Evolutionary conservation across 35 echinoderm and acorn worm genomes (phyloP).

Genomic region (Chiridota heheva): DNA sequence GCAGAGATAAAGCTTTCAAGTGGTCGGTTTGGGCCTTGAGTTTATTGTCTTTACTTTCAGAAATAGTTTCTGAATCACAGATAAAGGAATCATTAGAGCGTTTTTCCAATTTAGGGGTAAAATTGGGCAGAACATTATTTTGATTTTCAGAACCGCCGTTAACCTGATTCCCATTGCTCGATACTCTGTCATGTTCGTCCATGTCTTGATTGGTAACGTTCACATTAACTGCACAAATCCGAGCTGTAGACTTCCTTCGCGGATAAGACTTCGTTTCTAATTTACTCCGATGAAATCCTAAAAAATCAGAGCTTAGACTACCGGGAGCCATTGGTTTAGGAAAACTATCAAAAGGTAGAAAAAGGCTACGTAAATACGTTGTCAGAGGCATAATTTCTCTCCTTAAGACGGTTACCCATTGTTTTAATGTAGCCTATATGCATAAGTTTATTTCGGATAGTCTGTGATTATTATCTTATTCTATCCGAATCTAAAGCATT

Average conservation of each 20-base stretch:
- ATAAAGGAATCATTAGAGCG: neutral
- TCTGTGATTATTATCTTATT: no score
- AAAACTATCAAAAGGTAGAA: slow-evolving; percentile 3
- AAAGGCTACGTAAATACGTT: slow-evolving; percentile 21
- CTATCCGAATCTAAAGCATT: no score
- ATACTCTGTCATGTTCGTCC: slow-evolving; percentile 2
- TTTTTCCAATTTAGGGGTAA: slow-evolving; percentile 1
- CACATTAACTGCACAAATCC: slow-evolving; percentile 37
- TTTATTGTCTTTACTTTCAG: slow-evolving; percentile 12
- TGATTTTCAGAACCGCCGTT: slow-evolving; percentile 46
- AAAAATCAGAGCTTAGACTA: slow-evolving; percentile 24
- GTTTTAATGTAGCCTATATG: neutral
- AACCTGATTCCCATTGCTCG: neutral
- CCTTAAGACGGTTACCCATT: neutral
- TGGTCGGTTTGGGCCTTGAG: slow-evolving; percentile 56
- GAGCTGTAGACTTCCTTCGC: slow-evolving; percentile 23
- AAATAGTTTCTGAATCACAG: neutral
- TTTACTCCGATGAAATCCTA: slow-evolving; percentile 21
- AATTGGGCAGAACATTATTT: slow-evolving; percentile 24
- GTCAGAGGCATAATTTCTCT: neutral
- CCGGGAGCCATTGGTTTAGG: slow-evolving; percentile 47
- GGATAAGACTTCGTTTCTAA: slow-evolving; percentile 35
- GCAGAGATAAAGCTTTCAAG: slow-evolving; percentile 80
- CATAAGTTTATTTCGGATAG: no score
- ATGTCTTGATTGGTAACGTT: slow-evolving; percentile 26